These are phyloP conservation scores for Phoxinus phoxinus DNA, from an alignment of 2,113 vertebrate species.

Conservation along the genomic window DNA sequence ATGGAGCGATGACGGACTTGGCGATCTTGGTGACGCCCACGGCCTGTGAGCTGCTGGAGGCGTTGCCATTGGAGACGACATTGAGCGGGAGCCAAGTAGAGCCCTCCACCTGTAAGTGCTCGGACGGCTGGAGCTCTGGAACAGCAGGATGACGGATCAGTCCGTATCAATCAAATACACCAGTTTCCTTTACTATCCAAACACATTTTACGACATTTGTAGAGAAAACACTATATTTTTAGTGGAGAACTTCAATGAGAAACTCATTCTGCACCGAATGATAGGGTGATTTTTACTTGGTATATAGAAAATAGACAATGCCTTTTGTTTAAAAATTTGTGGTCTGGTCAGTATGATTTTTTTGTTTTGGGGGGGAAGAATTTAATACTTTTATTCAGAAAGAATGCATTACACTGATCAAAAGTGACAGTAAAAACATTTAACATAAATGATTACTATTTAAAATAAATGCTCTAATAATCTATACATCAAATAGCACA, in stretches of 20 bases:
- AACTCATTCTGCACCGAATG: background rate
- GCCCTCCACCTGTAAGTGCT: slow-evolving; percentile 89
- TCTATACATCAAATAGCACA: no score
- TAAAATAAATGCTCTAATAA: background rate
- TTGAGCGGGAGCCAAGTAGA: slow-evolving; percentile 95
- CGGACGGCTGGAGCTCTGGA: slow-evolving; percentile 87
- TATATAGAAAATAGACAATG: background rate
- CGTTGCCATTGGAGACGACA: slow-evolving; percentile 87
- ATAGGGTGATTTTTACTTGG: no score
- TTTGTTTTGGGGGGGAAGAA: no score
- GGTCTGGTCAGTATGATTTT: no score
- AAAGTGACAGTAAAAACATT: background rate
- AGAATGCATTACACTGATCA: background rate
- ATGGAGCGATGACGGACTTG: slow-evolving; percentile 89
- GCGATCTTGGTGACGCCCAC: slow-evolving; percentile 96
- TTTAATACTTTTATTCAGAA: background rate
- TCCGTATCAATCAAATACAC: background rate
- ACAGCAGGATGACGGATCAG: background rate
- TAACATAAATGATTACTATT: background rate
- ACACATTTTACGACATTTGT: background rate
- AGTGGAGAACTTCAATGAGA: background rate
- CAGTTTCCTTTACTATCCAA: background rate
- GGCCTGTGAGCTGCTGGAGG: slow-evolving; percentile 82
- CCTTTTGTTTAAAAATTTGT: no score
- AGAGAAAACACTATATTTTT: background rate